Conservation (phyloP, 2,797 vertebrate species). For the Salarias fasciatus region DNA sequence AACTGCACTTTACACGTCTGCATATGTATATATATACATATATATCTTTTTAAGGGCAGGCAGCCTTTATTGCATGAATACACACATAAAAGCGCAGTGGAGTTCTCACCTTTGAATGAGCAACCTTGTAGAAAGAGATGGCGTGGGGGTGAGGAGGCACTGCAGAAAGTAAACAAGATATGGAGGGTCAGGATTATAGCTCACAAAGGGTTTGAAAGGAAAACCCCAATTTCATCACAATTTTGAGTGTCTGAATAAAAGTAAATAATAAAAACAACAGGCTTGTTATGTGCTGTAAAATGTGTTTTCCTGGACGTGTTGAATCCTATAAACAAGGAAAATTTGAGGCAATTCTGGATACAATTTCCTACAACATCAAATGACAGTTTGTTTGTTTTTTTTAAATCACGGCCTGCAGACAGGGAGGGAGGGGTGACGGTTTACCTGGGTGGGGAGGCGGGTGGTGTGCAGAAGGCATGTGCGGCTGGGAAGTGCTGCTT, state of each 20-base stretch:
- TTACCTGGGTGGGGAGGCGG: slow-evolving; percentile 94
- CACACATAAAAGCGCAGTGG: not conserved
- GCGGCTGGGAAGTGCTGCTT: slow-evolving; percentile 96
- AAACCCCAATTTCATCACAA: too few relatives aligned
- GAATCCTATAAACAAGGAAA: not conserved
- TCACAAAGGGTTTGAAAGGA: not conserved
- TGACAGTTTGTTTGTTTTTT: not conserved
- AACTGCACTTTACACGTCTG: slow-evolving; percentile 26
- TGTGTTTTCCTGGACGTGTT: not conserved
- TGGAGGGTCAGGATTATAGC: slow-evolving; percentile 9
- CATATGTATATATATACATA: too few relatives aligned
- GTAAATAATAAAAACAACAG: too few relatives aligned
- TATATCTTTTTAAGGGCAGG: slow-evolving; percentile 3
- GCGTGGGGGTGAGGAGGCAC: slow-evolving; percentile 93
- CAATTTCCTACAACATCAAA: not conserved
- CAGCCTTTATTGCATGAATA: slow-evolving; percentile 12
- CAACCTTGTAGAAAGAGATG: slow-evolving; percentile 93
- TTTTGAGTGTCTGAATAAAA: too few relatives aligned
- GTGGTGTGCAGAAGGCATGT: slow-evolving; percentile 92
- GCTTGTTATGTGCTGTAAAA: too few relatives aligned
- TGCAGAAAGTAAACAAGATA: slow-evolving; percentile 72
- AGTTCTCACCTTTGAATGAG: slow-evolving; percentile 90
- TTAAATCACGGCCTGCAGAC: not conserved
- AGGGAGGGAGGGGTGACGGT: slow-evolving; percentile 5
- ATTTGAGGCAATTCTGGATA: too few relatives aligned